Evolutionary conservation across 2,113 vertebrate genomes (phyloP), one percentile per base, ranked within the genome.

Genomic region (Coregonus clupeaformis): DNA sequence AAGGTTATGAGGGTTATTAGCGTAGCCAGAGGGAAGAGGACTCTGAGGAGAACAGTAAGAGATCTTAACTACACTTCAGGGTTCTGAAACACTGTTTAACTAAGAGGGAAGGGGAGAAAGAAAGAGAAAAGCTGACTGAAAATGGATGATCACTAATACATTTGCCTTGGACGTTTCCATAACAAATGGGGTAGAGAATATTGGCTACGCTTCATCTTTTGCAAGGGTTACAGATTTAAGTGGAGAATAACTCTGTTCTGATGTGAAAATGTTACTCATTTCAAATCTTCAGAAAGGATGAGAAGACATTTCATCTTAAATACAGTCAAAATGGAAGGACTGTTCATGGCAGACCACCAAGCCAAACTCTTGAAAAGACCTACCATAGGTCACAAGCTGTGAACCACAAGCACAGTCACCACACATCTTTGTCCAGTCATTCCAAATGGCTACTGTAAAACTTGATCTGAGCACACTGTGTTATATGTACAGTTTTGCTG

Each of bases 221-320:
- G 1, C 0, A 42, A 64, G 62, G 25, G 9, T 49, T 74, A 18
- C 5, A 16, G 59, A 52, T 68, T 0, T 14, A 55, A 57, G 36
- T 45, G 14, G 49, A 42, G 9, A 42, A 42, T 42, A 42, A 42
- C 36, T 42, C 36, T 42, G 36, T 22, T 16, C 59, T 25, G 16
- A 45, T 30, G 64, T 32, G 62, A 42, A 73, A 83, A 74, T 82
- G 68, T 88, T 82, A 87, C 20, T 83, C 79, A 82, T 86, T 85
- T 73, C 77, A 86, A 89, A 88, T 89, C 82, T 84, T 82, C 89
- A 86, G 80, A 90, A 90, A 90, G 81, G 80, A 81, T 65, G 76
- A 87, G 76, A 88, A 85, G 81, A 78, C 72, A 79, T 69, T 88
- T 72, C 72, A 75, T 80, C 78, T 75, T 80, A 80, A 89, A 80